Percentiles rank a stretch among this genome's conserved stretches.
Conservation (phyloP, 1,140 invertebrate genomes). For the Drosophila asahinai region DNA sequence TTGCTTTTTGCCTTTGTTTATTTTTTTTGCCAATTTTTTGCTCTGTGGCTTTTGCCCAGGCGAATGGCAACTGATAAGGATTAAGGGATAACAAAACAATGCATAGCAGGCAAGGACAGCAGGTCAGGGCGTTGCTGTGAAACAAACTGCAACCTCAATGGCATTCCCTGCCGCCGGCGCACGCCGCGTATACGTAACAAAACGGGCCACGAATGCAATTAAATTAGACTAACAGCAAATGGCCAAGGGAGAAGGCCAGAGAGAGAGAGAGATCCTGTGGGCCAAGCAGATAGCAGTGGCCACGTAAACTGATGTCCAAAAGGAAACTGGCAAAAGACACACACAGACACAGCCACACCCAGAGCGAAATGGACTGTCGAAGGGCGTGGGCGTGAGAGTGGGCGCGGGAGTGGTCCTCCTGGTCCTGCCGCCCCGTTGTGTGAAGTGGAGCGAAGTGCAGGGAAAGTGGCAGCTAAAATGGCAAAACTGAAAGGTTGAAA, state of each 20-base stretch:
- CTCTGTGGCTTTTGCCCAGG: slow-evolving; percentile 12
- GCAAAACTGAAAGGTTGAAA: slow-evolving; percentile 41
- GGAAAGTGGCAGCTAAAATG: slow-evolving; percentile 53
- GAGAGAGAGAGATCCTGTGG: slow-evolving; percentile 2
- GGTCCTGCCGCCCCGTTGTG: background rate
- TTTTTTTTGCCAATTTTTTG: slow-evolving; percentile 28
- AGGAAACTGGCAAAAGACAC: slow-evolving; percentile 28
- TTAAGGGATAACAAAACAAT: slow-evolving; percentile 59
- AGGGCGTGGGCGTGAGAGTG: background rate
- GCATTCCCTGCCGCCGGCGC: slow-evolving; percentile 20
- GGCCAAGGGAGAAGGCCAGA: slow-evolving; percentile 17
- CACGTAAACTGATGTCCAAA: slow-evolving; percentile 45
- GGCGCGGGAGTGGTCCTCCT: background rate
- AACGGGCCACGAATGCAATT: slow-evolving; percentile 61
- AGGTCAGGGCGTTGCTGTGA: slow-evolving; percentile 34
- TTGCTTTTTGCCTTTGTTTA: slow-evolving; percentile 18
- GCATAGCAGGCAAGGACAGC: slow-evolving; percentile 49
- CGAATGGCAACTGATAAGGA: slow-evolving; percentile 65
- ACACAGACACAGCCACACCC: background rate
- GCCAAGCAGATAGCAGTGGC: slow-evolving; percentile 17
- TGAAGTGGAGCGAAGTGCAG: slow-evolving; percentile 26
- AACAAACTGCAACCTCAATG: slow-evolving; percentile 47
- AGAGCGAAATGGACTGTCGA: slow-evolving; percentile 12
- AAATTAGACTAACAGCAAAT: slow-evolving; percentile 64
- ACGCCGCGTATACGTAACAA: slow-evolving; percentile 47